Evolutionary conservation across 2,113 vertebrate species (phyloP).

Genomic region (Vulpes vulpes): DNA sequence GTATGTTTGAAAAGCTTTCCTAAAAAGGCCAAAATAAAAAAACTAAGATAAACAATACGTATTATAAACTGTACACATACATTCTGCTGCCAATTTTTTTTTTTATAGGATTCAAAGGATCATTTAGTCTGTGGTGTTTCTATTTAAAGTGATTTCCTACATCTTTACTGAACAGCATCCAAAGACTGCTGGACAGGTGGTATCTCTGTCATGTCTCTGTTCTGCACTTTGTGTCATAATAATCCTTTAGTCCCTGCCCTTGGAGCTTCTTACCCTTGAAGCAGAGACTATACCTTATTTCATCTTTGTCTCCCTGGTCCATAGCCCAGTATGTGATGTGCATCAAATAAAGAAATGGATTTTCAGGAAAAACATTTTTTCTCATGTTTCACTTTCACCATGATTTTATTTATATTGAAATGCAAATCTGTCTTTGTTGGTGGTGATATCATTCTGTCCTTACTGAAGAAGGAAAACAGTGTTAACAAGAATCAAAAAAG

Average conservation of each 20-base stretch:
- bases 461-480: neutral
- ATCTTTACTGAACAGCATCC: neutral
- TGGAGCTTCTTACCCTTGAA: neutral
- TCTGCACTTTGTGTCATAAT: neutral
- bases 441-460: neutral
- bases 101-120: neutral
- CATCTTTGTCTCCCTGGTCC: neutral
- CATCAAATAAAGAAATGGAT: neutral
- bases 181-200: too few species aligned
- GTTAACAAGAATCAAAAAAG: neutral
- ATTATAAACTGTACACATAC: neutral
- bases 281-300: neutral
- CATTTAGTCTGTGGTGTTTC: neutral
- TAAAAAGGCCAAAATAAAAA: neutral
- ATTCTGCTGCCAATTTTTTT: neutral
- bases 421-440: neutral
- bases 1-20: neutral
- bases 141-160: neutral
- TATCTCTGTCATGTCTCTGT: neutral
- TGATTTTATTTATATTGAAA: slow-evolving; percentile 3
- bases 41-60: neutral
- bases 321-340: neutral
- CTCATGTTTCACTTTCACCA: neutral
- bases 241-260: neutral
- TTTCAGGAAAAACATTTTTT: neutral